Evolutionary conservation across 2,888 invertebrate species (phyloP), one percentile per base, ranked within the genome.

Genomic region (Harpagoxenus sublaevis): DNA sequence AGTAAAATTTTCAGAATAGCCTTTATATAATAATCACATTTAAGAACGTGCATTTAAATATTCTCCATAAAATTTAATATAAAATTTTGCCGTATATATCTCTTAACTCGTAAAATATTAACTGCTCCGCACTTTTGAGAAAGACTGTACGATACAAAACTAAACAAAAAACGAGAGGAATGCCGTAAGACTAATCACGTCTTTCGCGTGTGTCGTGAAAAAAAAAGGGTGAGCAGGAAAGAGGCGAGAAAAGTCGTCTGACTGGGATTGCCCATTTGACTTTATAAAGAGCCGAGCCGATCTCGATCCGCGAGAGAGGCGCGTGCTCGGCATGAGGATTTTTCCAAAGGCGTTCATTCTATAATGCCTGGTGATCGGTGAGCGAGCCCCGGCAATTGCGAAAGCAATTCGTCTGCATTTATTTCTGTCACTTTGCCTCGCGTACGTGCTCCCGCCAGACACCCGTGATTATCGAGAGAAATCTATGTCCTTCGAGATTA

Each of bases 311-410:
- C 63, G 78, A 68, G 83, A 81, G 66, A 81, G 60, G 53, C 39
- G 68, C 81, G 86, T 86, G 86, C 71, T 53, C 23, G 48, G 86
- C 57, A 86, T 87, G 35, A 74, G 35, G 28, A 57, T 71, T 84
- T 87, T 87, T 78, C 83, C 68, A 42, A 3, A 35, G 39, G 62
- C 84, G 48, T 70, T 81, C 70, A 6, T 62, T 57, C 31, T 60
- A 18, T 23, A 23, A 23, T 31, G 18, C 15, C 12, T 60, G 45
- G 55, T 45, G 42, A 45, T 12, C 51, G n/a, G 66, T 12, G 23
- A n/a, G 15, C 63, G 62, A 68, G 18, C 48, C 55, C 55, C 45
- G 35, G 39, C 75, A 9, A 79, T 48, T 39, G 55, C 79, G 55
- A 55, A 35, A 31, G 79, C 60, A 35, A 42, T 62, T 79, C 28